Evolutionary conservation across 2,888 invertebrate genomes (phyloP), one percentile per base, ranked within the genome.

Genomic region (Cotesia congregata): DNA sequence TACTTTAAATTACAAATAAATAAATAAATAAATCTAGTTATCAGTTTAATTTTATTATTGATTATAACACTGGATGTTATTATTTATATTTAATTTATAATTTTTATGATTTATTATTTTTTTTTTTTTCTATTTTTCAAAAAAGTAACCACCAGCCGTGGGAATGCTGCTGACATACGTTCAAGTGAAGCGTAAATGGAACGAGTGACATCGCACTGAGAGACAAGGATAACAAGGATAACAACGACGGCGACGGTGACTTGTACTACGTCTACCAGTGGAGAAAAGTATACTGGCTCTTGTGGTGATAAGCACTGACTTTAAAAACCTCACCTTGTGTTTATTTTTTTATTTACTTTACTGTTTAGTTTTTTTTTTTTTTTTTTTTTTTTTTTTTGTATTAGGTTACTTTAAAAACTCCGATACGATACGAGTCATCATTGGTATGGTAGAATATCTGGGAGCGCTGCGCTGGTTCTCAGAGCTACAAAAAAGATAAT

Each of bases 171-270:
- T 41, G 60, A 60, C 60, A 60, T 60, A n/a, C 7, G 20, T 38
- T 61, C 67, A 17, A 72, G 67, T 50, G 38, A 12, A 68, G 62
- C 60, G 62, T 69, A 59, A 75, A 75, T 64, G 72, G 50, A 69
- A 75, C 30, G 64, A 69, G 72, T 75, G 69, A 72, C 71, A 71
- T 74, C 40, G 74, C 71, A 71, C 70, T 20, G 74, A 74, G 5
- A 68, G 40, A 77, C 74, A 69, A 75, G 62, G 62, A 67, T 30
- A 72, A 61, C 40, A 12, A n/a, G n/a, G n/a, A n/a, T n/a, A n/a
- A n/a, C n/a, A n/a, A 40, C 40, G 60, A 30, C 30, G 30, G 3
- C 30, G 3, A 30, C 30, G 30, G 12, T 12, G 50, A 50, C 50
- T 50, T 50, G 30, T 30, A 30, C 3, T 50, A 50, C 50, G 50